Conservation (phyloP, 1,140 invertebrate genomes). For the Nasonia giraulti region DNA sequence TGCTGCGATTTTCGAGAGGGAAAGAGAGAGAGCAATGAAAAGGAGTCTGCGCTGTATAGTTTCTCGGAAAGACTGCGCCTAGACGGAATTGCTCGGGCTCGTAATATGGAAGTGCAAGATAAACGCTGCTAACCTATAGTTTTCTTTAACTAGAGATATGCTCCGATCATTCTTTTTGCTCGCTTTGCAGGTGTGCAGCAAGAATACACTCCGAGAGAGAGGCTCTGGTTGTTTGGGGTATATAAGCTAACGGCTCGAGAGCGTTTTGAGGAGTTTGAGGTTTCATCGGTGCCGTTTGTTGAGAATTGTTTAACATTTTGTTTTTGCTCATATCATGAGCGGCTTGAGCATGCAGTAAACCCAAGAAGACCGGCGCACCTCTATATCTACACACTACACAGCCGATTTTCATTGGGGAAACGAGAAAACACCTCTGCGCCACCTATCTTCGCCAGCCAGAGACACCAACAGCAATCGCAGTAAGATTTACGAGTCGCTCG, state of each 20-base stretch:
- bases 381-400: too few relatives aligned
- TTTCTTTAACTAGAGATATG: conserved; percentile 42
- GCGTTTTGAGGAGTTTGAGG: not conserved
- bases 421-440: too few relatives aligned
- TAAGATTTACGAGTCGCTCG: conserved; percentile 28
- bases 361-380: too few relatives aligned
- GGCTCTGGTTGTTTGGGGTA: not conserved
- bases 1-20: conserved; percentile 23
- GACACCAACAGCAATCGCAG: not conserved
- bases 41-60: conserved; percentile 11
- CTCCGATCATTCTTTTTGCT: not conserved
- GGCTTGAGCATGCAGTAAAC: too few relatives aligned
- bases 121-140: conserved; percentile 46
- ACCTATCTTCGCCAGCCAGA: too few relatives aligned
- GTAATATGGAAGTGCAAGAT: conserved; percentile 46
- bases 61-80: conserved; percentile 33
- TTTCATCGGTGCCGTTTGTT: too few relatives aligned
- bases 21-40: conserved; percentile 20
- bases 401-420: too few relatives aligned
- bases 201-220: not conserved
- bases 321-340: too few relatives aligned
- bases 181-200: not conserved
- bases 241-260: not conserved
- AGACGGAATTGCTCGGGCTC: conserved; percentile 40
- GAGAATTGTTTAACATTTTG: too few relatives aligned